phyloP scores from a whole-genome alignment of 2,888 invertebrate genomes.

The Parthenolecanium corni region DNA sequence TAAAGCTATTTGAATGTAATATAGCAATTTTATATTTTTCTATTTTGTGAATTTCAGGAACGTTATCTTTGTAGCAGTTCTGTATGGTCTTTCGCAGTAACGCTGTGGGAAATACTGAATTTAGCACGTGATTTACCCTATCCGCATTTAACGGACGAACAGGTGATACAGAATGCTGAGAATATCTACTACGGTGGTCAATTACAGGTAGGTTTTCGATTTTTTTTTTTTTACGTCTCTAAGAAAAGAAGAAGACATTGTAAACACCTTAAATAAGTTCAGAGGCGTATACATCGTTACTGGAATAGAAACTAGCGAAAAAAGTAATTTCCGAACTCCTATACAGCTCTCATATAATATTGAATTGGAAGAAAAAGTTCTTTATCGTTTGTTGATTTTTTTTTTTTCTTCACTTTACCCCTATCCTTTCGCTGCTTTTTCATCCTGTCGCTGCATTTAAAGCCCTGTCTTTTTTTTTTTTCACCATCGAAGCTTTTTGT shows the following conservation, averaged over 20 bases:
- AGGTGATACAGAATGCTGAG: conserved; percentile 53
- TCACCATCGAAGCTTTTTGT: too few species aligned
- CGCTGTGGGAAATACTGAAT: conserved; percentile 52
- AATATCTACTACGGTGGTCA: conserved; percentile 53
- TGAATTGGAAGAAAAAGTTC: too few species aligned
- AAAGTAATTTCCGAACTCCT: conserved; percentile 7
- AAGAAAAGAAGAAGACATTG: background rate
- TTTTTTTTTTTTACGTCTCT: background rate
- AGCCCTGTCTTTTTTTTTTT: too few species aligned
- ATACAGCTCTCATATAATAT: too few species aligned
- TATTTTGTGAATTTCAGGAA: conserved; percentile 41
- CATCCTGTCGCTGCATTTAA: too few species aligned
- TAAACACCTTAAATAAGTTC: background rate
- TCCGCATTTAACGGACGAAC: conserved; percentile 48
- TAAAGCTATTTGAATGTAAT: too few species aligned
- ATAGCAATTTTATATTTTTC: too few species aligned
- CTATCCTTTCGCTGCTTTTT: too few species aligned
- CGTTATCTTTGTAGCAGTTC: conserved; percentile 51
- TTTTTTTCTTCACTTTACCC: too few species aligned
- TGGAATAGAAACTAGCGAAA: background rate
- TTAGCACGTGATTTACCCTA: conserved; percentile 50
- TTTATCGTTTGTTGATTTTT: too few species aligned
- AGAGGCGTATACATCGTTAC: background rate
- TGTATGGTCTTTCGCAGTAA: conserved; percentile 54
- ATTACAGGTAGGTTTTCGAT: conserved; percentile 42